A percentile compares a stretch with the other conserved stretches of the same genome.
Conservation (phyloP, 1,140 invertebrate species). For the Tetramorium alpestre region DNA sequence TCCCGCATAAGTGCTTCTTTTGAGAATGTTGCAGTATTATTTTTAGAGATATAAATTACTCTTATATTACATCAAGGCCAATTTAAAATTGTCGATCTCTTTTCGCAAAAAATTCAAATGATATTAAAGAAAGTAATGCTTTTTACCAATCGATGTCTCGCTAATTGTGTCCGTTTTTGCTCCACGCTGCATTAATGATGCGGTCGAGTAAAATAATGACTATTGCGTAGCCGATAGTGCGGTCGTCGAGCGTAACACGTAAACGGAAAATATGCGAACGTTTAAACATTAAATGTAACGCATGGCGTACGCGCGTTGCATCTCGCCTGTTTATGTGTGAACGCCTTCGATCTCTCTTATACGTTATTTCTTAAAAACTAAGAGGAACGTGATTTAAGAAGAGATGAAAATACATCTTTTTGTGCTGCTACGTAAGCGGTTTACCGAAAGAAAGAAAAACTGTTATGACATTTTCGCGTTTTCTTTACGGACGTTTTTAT, state of each 20-base stretch:
- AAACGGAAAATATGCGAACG: conserved; percentile 21
- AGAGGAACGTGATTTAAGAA: neutral
- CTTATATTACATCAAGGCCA: neutral
- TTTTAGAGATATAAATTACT: neutral
- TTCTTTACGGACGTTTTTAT: conserved; percentile 31
- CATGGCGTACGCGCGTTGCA: too few species aligned
- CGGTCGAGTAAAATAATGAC: conserved; percentile 22
- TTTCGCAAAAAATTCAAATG: neutral
- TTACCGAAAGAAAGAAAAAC: conserved; percentile 42
- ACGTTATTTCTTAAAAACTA: neutral
- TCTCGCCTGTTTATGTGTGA: neutral
- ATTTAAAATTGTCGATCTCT: neutral
- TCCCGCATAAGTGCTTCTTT: conserved; percentile 19
- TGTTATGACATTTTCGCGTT: conserved; percentile 42
- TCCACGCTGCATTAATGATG: conserved; percentile 24
- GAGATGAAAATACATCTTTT: neutral
- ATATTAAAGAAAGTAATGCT: neutral
- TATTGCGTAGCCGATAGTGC: neutral
- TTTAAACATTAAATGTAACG: neutral
- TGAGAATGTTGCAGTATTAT: conserved; percentile 6
- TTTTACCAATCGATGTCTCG: neutral
- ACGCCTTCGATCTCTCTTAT: neutral
- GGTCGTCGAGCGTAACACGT: neutral
- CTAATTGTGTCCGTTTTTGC: neutral
- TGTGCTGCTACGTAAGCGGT: conserved; percentile 4